These are phyloP conservation scores for Drosophila tropicalis DNA, from an alignment of 1,140 invertebrate species.

Conservation along the genomic window DNA sequence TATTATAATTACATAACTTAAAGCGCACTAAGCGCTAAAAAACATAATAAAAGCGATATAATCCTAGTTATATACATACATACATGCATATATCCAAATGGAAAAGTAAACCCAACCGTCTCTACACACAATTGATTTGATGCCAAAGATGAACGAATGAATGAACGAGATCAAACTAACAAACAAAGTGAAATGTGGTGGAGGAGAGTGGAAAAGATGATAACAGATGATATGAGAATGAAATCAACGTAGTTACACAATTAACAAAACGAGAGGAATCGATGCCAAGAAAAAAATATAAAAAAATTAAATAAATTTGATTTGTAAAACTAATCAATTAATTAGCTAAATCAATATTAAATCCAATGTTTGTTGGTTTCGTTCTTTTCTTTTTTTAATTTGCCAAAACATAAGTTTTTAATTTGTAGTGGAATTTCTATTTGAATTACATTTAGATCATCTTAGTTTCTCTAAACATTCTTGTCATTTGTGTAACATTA, in stretches of 20 bases:
- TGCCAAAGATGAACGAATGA: conserved; percentile 70
- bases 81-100: conserved; percentile 60
- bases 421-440: conserved; percentile 1
- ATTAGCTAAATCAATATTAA: not conserved
- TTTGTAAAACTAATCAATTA: not conserved
- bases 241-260: not conserved
- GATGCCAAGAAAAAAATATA: too few species aligned
- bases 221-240: not conserved
- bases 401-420: not conserved
- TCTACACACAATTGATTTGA: conserved; percentile 41
- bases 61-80: conserved; percentile 49
- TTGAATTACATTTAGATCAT: not conserved
- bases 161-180: conserved; percentile 10
- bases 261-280: too few species aligned
- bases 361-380: not conserved
- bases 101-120: conserved; percentile 27
- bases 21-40: conserved; percentile 70
- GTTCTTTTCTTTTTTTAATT: too few species aligned
- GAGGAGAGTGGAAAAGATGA: conserved; percentile 14
- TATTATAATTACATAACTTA: conserved; percentile 50
- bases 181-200: not conserved
- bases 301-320: too few species aligned
- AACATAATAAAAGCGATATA: not conserved
- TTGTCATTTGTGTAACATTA: conserved; percentile 5
- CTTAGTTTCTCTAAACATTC: not conserved